Evolutionary conservation across 2,797 vertebrate genomes (phyloP).

Genomic region (Champsocephalus esox): DNA sequence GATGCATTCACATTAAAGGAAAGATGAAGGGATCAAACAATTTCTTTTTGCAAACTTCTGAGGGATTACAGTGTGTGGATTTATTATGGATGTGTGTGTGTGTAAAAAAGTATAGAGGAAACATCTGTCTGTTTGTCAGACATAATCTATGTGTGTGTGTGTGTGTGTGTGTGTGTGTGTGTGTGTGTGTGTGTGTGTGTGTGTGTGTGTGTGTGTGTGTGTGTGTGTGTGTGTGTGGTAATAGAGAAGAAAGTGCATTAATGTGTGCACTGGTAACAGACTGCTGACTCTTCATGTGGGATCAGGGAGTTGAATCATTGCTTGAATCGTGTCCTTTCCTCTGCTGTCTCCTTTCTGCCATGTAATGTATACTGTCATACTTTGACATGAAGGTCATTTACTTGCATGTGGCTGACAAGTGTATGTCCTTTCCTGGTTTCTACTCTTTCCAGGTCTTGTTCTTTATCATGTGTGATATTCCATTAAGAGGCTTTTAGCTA

Average conservation of each 20-base stretch:
- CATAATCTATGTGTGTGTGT: conserved; percentile 16
- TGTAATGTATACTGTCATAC: conserved; percentile 9
- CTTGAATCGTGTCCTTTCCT: conserved; percentile 17
- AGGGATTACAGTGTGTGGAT: conserved; percentile 4
- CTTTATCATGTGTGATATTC: conserved; percentile 17
- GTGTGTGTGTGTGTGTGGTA: no score
- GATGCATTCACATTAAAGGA: conserved; percentile 26
- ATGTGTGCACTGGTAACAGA: conserved; percentile 3
- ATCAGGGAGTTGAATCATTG: conserved; percentile 6
- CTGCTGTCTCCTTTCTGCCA: not conserved
- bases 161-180: not conserved
- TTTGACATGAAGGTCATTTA: conserved; percentile 28
- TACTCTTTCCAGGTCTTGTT: conserved; percentile 10
- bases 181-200: no score
- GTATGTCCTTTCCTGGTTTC: conserved; percentile 15
- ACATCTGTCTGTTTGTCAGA: not conserved
- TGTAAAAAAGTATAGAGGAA: conserved; percentile 3
- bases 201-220: no score
- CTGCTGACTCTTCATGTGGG: not conserved
- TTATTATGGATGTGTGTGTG: not conserved
- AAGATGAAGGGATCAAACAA: conserved; percentile 28
- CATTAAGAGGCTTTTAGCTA: conserved; percentile 17
- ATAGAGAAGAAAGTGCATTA: not conserved
- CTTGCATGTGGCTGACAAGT: conserved; percentile 5
- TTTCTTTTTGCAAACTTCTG: not conserved